Percentiles rank a stretch among this genome's conserved stretches.
phyloP scores from a whole-genome alignment of 2,888 invertebrate species.

The Eupithecia insigniata region DNA sequence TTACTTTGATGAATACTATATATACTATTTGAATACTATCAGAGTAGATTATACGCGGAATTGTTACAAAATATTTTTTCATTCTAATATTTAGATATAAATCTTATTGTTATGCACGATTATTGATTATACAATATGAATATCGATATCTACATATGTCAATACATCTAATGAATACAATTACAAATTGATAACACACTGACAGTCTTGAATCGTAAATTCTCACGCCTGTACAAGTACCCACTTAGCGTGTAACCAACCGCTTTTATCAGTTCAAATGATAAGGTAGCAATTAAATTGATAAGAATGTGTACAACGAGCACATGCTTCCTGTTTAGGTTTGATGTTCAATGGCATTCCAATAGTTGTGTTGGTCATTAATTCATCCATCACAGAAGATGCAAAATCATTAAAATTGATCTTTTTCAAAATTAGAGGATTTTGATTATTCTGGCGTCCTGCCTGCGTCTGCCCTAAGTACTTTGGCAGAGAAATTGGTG shows the following conservation, averaged over 20 bases:
- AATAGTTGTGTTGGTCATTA: background rate
- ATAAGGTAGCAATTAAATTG: slow-evolving; percentile 25
- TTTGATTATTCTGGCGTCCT: too few relatives aligned
- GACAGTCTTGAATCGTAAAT: background rate
- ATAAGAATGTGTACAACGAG: slow-evolving; percentile 23
- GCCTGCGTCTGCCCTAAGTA: too few relatives aligned
- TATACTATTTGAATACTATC: too few relatives aligned
- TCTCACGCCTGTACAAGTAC: slow-evolving; percentile 25
- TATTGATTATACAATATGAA: background rate
- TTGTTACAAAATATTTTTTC: too few relatives aligned
- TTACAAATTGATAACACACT: slow-evolving; percentile 10
- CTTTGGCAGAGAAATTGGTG: too few relatives aligned
- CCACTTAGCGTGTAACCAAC: slow-evolving; percentile 23
- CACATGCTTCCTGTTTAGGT: slow-evolving; percentile 18
- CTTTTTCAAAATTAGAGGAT: too few relatives aligned
- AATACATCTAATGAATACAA: background rate
- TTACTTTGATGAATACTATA: too few relatives aligned
- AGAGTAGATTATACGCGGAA: too few relatives aligned
- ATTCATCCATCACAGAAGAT: background rate
- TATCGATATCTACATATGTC: background rate
- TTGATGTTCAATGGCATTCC: background rate
- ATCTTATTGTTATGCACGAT: background rate
- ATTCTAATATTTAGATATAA: background rate
- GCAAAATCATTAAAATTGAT: background rate
- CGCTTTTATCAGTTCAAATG: slow-evolving; percentile 23